Base-by-base conservation (phyloP, 1,140 invertebrate genomes). In the Lordiphosa mommai region DNA sequence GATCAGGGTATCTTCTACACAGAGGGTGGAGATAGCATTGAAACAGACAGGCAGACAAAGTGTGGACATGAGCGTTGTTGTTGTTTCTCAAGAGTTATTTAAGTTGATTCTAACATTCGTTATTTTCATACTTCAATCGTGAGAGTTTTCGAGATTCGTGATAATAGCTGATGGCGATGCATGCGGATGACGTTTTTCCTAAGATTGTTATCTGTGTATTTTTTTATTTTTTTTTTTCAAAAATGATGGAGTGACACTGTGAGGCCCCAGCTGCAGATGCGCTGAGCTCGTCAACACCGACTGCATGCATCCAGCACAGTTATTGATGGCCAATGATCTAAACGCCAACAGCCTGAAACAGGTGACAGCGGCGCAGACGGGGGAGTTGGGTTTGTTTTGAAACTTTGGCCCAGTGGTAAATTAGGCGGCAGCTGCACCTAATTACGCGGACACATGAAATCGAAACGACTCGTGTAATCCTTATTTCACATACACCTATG, bases 401-500 rank as follows among this genome's bases (percentile, higher is more conserved):
- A 40, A 40, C 20, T 7, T 10, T 8, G 13, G n/a, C 10, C 10
- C 3, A 13, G 1, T 17, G 16, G 37, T 8, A 40, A 40, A 40
- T 43, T 43, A 43, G 40, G 40, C 20, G 23, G 23, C 40, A 20
- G 20, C 20, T 43, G 40, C 10, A 43, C 10, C 27, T 23, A 43
- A 29, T 41, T 41, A 41, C 36, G 13, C 14, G 7, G 38, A 37
- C 38, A 33, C 44, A 49, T 38, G 9, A 13, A 30, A 57, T 30
- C 29, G 13, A 51, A 34, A 40, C 20, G 50, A 41, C 33, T 61
- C 46, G 4, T 67, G 51, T 67, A 57, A 70, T 61, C 47, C 58
- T 67, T 52, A 50, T 55, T 43, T 41, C 41, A 34, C 40, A 47
- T 57, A 44, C 47, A 61, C 52, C 30, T 66, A 36, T 37, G 57